A percentile compares a stretch with the other conserved stretches of the same genome.
Conservation (phyloP, 1,140 invertebrate species). For the Lordiphosa clarofinis region DNA sequence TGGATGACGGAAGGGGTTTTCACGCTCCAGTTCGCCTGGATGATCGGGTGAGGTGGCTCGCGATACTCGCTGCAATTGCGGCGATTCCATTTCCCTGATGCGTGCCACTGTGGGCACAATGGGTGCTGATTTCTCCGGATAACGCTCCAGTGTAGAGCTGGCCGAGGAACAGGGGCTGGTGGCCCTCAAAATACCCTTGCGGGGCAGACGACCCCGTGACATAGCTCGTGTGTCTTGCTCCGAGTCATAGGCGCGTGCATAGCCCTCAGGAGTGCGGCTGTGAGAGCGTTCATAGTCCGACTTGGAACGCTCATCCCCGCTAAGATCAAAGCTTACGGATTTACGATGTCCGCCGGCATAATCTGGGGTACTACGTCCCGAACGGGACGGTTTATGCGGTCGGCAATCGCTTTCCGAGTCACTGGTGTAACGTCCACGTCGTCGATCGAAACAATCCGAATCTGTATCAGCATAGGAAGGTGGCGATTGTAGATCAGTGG, state of each 20-base stretch:
- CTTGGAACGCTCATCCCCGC: constrained; percentile 74
- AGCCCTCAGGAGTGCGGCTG: constrained; percentile 58
- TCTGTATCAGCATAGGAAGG: constrained; percentile 67
- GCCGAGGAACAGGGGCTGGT: constrained; percentile 65
- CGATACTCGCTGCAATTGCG: constrained; percentile 54
- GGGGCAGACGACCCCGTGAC: constrained; percentile 41
- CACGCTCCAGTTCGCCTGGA: constrained; percentile 63
- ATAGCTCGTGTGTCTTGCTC: constrained; percentile 62
- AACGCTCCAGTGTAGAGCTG: constrained; percentile 52
- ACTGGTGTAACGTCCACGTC: constrained; percentile 64
- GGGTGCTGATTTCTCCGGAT: constrained; percentile 46
- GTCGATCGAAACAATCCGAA: constrained; percentile 62
- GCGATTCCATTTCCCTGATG: constrained; percentile 67
- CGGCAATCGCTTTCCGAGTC: constrained; percentile 72
- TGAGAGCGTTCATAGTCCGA: constrained; percentile 74
- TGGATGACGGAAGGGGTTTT: constrained; percentile 72
- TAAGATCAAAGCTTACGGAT: constrained; percentile 77
- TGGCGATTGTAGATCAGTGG: constrained; percentile 50
- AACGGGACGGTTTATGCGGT: constrained; percentile 51
- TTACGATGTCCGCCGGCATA: constrained; percentile 65
- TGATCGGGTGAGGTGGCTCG: constrained; percentile 57
- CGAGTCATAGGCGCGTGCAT: constrained; percentile 66
- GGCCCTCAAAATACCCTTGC: constrained; percentile 72
- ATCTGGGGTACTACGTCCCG: constrained; percentile 70
- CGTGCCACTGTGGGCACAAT: constrained; percentile 68